Evolutionary conservation across 2,113 vertebrate genomes (phyloP), one percentile per base, ranked within the genome.

Genomic region (Coreoperca whiteheadi): DNA sequence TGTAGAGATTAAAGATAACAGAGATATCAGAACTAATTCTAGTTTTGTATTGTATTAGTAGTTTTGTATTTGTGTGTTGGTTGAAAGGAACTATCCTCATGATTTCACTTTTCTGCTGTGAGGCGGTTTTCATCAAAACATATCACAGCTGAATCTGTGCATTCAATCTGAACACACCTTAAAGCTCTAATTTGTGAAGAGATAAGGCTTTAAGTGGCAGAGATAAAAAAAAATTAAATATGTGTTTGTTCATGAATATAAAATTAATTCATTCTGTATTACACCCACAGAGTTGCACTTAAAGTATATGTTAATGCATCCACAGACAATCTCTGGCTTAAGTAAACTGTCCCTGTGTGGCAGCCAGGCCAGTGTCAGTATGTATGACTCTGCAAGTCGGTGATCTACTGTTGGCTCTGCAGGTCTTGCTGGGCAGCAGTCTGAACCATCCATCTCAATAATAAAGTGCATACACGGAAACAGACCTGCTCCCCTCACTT

Each of bases 381-480:
- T 20, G 23, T 60, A 37, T 54, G 43, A 85, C 77, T 74, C 64
- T 85, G 78, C 53, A 79, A 64, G 56, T 68, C 39, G 30, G 50
- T 65, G 56, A 84, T 88, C 66, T 61, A 71, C 64, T 72, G 60
- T 72, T 30, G 63, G 56, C 70, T 34, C 4, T 8, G 56, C 51
- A 51, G 54, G 39, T 73, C 61, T 79, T 54, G 64, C 71, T 60
- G 32, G 64, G 78, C 79, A 77, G 79, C 79, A 66, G 80, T 79
- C 83, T 64, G 76, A 77, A 73, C 54, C 56, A 74, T 88, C 88
- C 78, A 81, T 88, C 85, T 83, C 73, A 85, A 83, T 88, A 88
- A 91, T 91, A 86, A 87, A 90, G 78, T 88, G 87, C 90, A 74
- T 16, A 74, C 20, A 28, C 43, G 53, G 71, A 83, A 77, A 89